phyloP scores from a whole-genome alignment of 2,113 vertebrate genomes.

The Cheirogaleus medius region DNA sequence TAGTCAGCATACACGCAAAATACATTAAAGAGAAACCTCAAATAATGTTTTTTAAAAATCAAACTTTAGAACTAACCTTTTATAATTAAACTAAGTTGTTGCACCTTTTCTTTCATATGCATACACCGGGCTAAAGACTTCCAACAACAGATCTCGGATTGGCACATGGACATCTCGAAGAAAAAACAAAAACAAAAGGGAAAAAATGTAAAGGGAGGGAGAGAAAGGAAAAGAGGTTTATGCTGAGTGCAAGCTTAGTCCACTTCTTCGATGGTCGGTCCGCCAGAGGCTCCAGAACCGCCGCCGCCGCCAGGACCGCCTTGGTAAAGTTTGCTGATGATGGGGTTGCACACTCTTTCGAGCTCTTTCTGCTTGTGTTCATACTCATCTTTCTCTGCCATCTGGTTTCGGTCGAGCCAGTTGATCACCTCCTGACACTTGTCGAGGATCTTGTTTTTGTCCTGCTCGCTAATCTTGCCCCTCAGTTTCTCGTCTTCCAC shows the following conservation, averaged over 20 bases:
- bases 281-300: slow-evolving; percentile 76
- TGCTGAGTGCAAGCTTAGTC: slow-evolving; percentile 83
- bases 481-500: slow-evolving; percentile 89
- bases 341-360: slow-evolving; percentile 90
- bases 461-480: slow-evolving; percentile 89
- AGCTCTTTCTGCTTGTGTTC: slow-evolving; percentile 91
- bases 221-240: slow-evolving; percentile 80
- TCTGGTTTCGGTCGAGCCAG: slow-evolving; percentile 90
- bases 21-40: slow-evolving; percentile 82
- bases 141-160: slow-evolving; percentile 78
- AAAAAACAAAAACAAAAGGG: slow-evolving; percentile 69
- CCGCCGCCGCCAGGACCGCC: slow-evolving; percentile 80
- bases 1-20: slow-evolving; percentile 75
- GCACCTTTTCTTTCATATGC: slow-evolving; percentile 81
- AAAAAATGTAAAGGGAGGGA: background rate
- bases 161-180: slow-evolving; percentile 81
- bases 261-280: slow-evolving; percentile 90
- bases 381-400: slow-evolving; percentile 89
- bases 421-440: slow-evolving; percentile 88
- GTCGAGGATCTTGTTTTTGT: slow-evolving; percentile 87
- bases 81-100: slow-evolving; percentile 79
- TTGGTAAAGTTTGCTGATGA: slow-evolving; percentile 89
- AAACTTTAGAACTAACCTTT: slow-evolving; percentile 83
- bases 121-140: slow-evolving; percentile 80
- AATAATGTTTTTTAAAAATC: slow-evolving; percentile 75